Conservation (phyloP, 1,140 invertebrate genomes). For the Bombus difficillimus region DNA sequence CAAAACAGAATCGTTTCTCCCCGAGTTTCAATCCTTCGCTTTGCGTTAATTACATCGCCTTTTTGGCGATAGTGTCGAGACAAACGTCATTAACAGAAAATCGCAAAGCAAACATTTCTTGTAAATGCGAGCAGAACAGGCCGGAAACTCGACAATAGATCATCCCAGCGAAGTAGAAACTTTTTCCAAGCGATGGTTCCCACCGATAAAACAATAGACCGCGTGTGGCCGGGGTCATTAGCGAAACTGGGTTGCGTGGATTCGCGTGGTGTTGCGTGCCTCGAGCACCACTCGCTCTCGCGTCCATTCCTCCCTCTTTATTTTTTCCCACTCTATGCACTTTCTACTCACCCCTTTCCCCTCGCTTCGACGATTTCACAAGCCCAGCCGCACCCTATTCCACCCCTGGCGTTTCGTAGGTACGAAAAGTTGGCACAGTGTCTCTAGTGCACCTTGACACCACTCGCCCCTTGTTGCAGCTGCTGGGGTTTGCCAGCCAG, state of each 20-base stretch:
- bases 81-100: too few species aligned
- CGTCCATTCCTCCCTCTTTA: neutral
- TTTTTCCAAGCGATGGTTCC: neutral
- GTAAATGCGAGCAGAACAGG: neutral
- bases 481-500: neutral
- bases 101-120: too few species aligned
- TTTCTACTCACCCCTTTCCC: neutral
- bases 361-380: neutral
- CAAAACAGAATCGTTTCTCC: too few species aligned
- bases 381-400: neutral
- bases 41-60: too few species aligned
- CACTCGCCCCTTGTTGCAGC: neutral
- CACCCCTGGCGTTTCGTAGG: constrained; percentile 4
- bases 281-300: neutral
- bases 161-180: neutral
- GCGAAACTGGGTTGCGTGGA: constrained; percentile 28
- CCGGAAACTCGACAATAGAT: neutral
- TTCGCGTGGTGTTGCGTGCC: constrained; percentile 26
- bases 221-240: neutral
- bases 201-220: constrained; percentile 7
- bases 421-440: constrained; percentile 26
- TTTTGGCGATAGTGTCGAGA: too few species aligned
- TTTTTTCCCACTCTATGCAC: neutral
- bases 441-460: constrained; percentile 19
- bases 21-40: too few species aligned